Conservation (phyloP, 2,113 vertebrate genomes). For the Heterotilapia buettikoferi region DNA sequence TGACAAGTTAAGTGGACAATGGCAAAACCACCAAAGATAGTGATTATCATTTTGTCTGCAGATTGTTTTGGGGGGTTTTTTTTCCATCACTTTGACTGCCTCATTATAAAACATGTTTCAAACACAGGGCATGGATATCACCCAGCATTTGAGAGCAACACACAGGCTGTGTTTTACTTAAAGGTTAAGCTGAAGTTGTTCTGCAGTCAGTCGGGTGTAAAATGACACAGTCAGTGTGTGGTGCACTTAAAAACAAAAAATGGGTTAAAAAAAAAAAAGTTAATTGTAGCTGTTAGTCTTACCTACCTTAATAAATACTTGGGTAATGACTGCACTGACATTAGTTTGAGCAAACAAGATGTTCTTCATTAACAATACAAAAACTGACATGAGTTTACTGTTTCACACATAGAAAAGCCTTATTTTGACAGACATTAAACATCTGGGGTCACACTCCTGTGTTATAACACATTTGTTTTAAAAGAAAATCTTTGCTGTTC, state of each 20-base stretch:
- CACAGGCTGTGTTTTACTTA: background rate
- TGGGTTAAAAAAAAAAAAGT: background rate
- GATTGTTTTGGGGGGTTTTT: no score
- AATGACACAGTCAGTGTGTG: background rate
- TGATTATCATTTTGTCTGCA: background rate
- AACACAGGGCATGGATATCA: background rate
- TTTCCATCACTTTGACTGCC: background rate
- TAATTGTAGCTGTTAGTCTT: background rate
- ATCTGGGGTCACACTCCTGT: conserved; percentile 3
- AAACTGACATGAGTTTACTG: background rate
- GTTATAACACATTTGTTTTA: background rate
- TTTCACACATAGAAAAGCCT: background rate
- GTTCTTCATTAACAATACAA: background rate
- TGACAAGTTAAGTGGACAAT: background rate
- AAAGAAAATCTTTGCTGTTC: background rate
- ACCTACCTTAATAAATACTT: background rate
- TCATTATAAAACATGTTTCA: background rate
- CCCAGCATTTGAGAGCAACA: background rate
- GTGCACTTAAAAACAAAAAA: background rate
- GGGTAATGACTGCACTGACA: background rate
- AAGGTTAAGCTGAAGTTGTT: background rate
- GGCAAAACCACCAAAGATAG: conserved; percentile 39
- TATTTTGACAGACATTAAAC: background rate
- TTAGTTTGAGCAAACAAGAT: background rate
- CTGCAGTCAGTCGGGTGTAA: background rate